Evolutionary conservation across 2,113 vertebrate genomes (phyloP).

Genomic region (Cyanoderma ruficeps): DNA sequence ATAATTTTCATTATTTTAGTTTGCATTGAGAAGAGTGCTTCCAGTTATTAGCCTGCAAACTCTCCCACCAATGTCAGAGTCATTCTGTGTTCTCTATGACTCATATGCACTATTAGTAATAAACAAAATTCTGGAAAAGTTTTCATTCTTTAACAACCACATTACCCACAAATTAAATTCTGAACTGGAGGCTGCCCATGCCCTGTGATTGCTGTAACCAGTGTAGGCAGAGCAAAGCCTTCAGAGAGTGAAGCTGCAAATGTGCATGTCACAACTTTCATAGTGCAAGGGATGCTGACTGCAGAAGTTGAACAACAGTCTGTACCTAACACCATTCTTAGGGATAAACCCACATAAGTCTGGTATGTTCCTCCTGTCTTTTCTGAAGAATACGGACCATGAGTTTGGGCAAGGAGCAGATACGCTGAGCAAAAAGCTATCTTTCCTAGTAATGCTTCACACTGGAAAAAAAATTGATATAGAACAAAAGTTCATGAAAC

Average conservation of each 20-base stretch:
- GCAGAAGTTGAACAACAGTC: background rate
- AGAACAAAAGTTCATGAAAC: background rate
- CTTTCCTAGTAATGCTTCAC: background rate
- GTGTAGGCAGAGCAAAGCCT: background rate
- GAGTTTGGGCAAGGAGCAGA: background rate
- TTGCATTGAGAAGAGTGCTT: background rate
- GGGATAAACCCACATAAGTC: background rate
- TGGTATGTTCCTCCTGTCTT: background rate
- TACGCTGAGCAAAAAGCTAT: background rate
- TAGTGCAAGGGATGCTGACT: background rate
- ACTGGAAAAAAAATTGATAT: background rate
- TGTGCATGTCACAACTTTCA: accelerated
- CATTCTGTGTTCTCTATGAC: background rate
- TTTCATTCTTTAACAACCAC: background rate
- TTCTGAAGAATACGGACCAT: background rate
- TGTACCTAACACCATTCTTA: accelerated
- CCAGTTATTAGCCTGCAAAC: background rate
- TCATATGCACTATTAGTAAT: background rate
- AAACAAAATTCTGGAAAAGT: background rate
- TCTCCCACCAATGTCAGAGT: background rate
- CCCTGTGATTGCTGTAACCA: background rate
- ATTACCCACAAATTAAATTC: background rate
- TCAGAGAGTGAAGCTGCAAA: background rate
- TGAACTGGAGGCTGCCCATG: background rate
- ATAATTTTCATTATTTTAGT: background rate